A percentile compares a stretch with the other conserved stretches of the same genome.
These are phyloP conservation scores for Amaurobius ferox DNA, from an alignment of 2,888 invertebrate species.

Conservation along the genomic window DNA sequence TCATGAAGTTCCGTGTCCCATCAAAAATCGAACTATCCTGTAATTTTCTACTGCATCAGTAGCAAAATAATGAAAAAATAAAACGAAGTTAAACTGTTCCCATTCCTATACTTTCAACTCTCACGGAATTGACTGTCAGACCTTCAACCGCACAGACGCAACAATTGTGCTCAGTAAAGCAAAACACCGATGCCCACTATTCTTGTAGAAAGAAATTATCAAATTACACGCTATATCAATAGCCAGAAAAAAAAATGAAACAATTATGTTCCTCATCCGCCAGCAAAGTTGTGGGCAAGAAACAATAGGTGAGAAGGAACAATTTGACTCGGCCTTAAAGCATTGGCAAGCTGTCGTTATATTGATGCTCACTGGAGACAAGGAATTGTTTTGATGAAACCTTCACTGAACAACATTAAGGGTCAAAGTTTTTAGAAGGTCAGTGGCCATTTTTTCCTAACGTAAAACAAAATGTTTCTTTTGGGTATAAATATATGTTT, in stretches of 20 bases:
- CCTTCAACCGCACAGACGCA: conserved; percentile 4
- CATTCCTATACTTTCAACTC: conserved; percentile 27
- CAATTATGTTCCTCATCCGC: neutral
- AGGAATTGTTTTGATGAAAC: neutral
- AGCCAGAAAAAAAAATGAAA: neutral
- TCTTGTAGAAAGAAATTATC: neutral
- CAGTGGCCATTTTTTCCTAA: neutral
- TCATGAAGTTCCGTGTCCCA: too few species aligned
- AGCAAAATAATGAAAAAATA: too few species aligned
- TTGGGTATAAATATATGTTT: neutral
- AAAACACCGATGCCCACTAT: neutral
- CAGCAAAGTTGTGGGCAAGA: neutral
- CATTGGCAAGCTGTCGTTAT: neutral
- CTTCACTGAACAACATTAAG: neutral
- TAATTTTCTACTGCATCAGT: too few species aligned
- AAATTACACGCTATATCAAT: neutral
- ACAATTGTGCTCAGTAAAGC: neutral
- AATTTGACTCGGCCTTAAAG: neutral
- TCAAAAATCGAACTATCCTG: too few species aligned
- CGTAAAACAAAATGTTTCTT: neutral
- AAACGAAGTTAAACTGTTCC: too few species aligned
- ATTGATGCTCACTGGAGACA: neutral
- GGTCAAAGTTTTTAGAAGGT: neutral
- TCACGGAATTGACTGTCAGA: neutral
- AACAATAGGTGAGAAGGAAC: neutral